Conservation (phyloP, 2,797 vertebrate species). For the Cottoperca gobio region DNA sequence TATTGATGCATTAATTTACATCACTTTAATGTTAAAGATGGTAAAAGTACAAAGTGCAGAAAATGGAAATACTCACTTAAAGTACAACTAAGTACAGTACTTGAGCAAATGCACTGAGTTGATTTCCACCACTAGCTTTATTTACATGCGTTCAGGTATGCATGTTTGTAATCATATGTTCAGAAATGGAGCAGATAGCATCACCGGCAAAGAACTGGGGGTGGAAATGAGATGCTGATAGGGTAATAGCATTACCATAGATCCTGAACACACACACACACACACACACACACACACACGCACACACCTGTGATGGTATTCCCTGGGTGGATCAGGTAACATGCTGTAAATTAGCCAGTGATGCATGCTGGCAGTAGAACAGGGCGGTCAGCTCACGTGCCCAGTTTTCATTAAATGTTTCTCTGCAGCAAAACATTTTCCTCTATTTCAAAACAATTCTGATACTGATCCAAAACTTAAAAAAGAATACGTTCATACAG, state of each 20-base stretch:
- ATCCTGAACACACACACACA: conserved; percentile 38
- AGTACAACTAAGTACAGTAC: neutral
- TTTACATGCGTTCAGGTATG: neutral
- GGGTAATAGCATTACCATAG: conserved; percentile 63
- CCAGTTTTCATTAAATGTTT: conserved; percentile 31
- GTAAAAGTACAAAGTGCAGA: neutral
- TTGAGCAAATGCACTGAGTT: neutral
- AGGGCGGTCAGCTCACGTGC: conserved; percentile 53
- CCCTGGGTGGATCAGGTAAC: conserved; percentile 73
- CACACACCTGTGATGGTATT: conserved; percentile 66
- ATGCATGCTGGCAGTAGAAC: conserved; percentile 67
- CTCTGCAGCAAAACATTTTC: conserved; percentile 16
- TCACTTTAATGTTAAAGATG: neutral
- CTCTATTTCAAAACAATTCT: neutral
- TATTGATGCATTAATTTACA: neutral
- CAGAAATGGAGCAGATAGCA: conserved; percentile 69
- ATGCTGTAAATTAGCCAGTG: conserved; percentile 71
- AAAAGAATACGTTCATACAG: conserved; percentile 6
- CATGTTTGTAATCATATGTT: conserved; percentile 61
- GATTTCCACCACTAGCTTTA: neutral
- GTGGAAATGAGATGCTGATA: conserved; percentile 71
- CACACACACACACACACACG: conserved; percentile 9
- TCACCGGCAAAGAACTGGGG: conserved; percentile 55
- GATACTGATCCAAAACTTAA: conserved; percentile 3
- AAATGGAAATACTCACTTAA: neutral